Percentiles rank a stretch among this genome's conserved stretches.
phyloP scores from a whole-genome alignment of 1,140 invertebrate species.

The Sweltsa coloradensis region DNA sequence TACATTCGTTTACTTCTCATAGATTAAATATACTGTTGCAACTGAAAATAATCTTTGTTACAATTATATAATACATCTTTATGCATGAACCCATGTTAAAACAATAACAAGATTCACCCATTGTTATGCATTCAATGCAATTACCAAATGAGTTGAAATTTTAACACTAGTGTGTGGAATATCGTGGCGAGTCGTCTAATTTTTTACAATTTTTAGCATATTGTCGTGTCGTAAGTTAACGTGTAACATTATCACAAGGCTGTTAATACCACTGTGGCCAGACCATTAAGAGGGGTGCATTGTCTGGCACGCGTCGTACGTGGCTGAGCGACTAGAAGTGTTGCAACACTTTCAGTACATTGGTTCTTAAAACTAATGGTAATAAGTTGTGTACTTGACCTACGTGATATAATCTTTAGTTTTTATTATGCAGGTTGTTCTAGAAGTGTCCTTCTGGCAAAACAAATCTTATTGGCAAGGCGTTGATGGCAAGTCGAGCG shows the following conservation, averaged over 20 bases:
- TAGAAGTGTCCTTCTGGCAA: constrained; percentile 16
- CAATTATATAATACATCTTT: constrained; percentile 15
- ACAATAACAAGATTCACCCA: constrained; percentile 10
- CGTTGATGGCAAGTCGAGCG: no score
- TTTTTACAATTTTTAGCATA: constrained; percentile 15
- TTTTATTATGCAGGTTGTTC: constrained; percentile 6
- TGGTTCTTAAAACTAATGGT: background rate
- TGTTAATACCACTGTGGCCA: background rate
- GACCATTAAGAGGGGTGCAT: no score
- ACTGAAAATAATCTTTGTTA: constrained; percentile 13
- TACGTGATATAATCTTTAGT: constrained; percentile 4
- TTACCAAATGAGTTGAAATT: no score
- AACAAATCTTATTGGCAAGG: constrained; percentile 12
- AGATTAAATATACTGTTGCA: no score
- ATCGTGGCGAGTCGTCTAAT: constrained; percentile 8
- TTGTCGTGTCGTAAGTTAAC: background rate
- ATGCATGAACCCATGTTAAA: constrained; percentile 12
- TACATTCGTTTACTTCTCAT: no score
- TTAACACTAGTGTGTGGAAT: constrained; percentile 11
- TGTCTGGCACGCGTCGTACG: no score
- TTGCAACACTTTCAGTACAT: no score
- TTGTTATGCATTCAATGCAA: constrained; percentile 14
- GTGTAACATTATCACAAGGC: background rate
- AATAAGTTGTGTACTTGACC: constrained; percentile 3
- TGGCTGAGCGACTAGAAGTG: no score